phyloP scores from a whole-genome alignment of 2,797 vertebrate genomes.

The Tokudaia tokunoshimensis region DNA sequence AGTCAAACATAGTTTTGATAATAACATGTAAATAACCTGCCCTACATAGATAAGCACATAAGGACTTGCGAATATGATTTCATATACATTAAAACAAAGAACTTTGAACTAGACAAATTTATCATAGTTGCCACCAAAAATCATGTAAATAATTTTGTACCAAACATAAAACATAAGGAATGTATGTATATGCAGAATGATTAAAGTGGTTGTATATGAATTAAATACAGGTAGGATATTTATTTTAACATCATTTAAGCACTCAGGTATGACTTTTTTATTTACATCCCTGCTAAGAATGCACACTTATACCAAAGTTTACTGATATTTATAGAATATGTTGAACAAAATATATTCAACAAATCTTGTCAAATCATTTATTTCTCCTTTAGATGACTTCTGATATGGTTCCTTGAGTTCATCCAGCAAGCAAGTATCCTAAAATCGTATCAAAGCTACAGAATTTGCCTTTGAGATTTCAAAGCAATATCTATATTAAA shows the following conservation, averaged over 20 bases:
- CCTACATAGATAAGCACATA: not conserved
- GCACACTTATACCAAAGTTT: not conserved
- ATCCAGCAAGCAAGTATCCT: slow-evolving; percentile 24
- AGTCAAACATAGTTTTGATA: slow-evolving; percentile 44
- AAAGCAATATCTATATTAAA: not conserved
- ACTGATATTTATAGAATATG: slow-evolving; percentile 11
- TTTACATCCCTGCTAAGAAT: slow-evolving; percentile 14
- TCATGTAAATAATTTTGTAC: slow-evolving; percentile 26
- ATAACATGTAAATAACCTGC: slow-evolving; percentile 9
- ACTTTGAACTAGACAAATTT: slow-evolving; percentile 52
- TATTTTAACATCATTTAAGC: slow-evolving; percentile 52
- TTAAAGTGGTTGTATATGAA: not conserved
- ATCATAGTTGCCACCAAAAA: slow-evolving; percentile 16
- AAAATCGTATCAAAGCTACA: slow-evolving; percentile 35
- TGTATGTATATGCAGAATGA: slow-evolving; percentile 23
- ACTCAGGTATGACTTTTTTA: slow-evolving; percentile 17
- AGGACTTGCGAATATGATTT: slow-evolving; percentile 51
- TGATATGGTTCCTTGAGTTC: slow-evolving; percentile 8
- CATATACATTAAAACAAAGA: slow-evolving; percentile 45
- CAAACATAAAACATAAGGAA: not conserved
- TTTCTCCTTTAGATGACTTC: slow-evolving; percentile 11
- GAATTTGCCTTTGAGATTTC: slow-evolving; percentile 26
- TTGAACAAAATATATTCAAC: slow-evolving; percentile 15
- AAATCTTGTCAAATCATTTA: slow-evolving; percentile 14
- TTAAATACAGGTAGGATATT: slow-evolving; percentile 18